phyloP scores from a whole-genome alignment of 2,113 vertebrate genomes.

The Gnathonemus echidnorhynchus region DNA sequence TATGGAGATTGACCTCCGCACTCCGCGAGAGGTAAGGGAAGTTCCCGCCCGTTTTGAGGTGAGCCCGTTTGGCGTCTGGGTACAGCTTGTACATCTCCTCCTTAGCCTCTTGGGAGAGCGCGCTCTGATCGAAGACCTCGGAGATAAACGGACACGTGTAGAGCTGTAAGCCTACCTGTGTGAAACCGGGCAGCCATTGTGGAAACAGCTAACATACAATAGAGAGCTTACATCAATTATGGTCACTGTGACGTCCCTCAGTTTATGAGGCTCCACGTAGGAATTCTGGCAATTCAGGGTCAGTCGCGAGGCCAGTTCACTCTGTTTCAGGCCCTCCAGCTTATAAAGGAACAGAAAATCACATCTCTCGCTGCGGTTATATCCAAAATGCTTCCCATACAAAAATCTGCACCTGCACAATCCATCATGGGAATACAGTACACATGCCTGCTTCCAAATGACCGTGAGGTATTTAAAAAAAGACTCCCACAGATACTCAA shows the following conservation, averaged over 20 bases:
- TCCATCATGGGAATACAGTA: background rate
- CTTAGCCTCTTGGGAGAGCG: slow-evolving; percentile 87
- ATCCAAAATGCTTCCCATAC: background rate
- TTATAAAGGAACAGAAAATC: slow-evolving; percentile 37
- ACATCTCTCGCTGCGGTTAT: background rate
- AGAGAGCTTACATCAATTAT: slow-evolving; percentile 84
- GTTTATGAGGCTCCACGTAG: slow-evolving; percentile 96
- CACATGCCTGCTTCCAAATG: background rate
- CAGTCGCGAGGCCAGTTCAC: slow-evolving; percentile 87
- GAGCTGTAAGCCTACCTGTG: background rate
- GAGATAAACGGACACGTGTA: slow-evolving; percentile 6
- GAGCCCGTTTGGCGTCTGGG: slow-evolving; percentile 85
- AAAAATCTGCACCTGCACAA: background rate
- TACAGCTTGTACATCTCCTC: slow-evolving; percentile 98
- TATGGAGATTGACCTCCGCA: slow-evolving; percentile 92
- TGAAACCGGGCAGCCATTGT: background rate
- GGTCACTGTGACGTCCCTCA: slow-evolving; percentile 86
- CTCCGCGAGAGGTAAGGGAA: slow-evolving; percentile 93
- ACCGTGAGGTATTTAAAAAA: background rate
- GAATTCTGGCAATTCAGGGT: slow-evolving; percentile 98
- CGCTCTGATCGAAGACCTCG: slow-evolving; percentile 96
- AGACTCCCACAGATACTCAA: background rate
- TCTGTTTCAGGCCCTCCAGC: slow-evolving; percentile 91
- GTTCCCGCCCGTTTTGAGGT: slow-evolving; percentile 95
- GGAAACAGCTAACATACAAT: background rate